A percentile compares a stretch with the other conserved stretches of the same genome.
Conservation (phyloP, 1,140 invertebrate species). For the Centruroides sculpturatus region DNA sequence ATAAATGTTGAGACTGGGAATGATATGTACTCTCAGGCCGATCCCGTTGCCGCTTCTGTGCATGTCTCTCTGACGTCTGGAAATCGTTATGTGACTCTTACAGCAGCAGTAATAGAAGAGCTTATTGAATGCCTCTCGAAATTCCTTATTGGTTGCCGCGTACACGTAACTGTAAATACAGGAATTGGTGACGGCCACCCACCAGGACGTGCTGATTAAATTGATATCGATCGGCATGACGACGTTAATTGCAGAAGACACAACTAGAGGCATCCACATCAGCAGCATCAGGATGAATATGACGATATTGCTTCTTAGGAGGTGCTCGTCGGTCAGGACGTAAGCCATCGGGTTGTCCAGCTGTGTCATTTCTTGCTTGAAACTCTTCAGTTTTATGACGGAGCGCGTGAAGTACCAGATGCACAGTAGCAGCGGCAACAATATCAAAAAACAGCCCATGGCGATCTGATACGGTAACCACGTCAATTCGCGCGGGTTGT, state of each 20-base stretch:
- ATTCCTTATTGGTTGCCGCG: constrained; percentile 45
- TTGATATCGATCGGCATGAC: constrained; percentile 30
- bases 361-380: constrained; percentile 4
- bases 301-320: constrained; percentile 45
- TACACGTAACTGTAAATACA: constrained; percentile 52
- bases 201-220: constrained; percentile 46
- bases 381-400: constrained; percentile 35
- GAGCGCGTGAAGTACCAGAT: constrained; percentile 40
- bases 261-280: constrained; percentile 52
- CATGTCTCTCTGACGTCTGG: constrained; percentile 4
- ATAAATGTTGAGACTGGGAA: constrained; percentile 54
- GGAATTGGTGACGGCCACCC: constrained; percentile 51
- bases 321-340: constrained; percentile 35
- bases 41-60: constrained; percentile 4
- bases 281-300: constrained; percentile 47
- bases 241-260: constrained; percentile 38
- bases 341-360: constrained; percentile 6
- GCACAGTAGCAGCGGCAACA: constrained; percentile 22
- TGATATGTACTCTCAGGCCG: constrained; percentile 52
- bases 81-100: constrained; percentile 55
- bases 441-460: constrained; percentile 18
- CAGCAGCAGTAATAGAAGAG: constrained; percentile 70
- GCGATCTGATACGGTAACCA: constrained; percentile 8
- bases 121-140: constrained; percentile 54
- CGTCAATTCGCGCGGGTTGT: constrained; percentile 11